A percentile compares a stretch with the other conserved stretches of the same genome.
Conservation (phyloP, 2,113 vertebrate genomes). For the Zapornia atra region DNA sequence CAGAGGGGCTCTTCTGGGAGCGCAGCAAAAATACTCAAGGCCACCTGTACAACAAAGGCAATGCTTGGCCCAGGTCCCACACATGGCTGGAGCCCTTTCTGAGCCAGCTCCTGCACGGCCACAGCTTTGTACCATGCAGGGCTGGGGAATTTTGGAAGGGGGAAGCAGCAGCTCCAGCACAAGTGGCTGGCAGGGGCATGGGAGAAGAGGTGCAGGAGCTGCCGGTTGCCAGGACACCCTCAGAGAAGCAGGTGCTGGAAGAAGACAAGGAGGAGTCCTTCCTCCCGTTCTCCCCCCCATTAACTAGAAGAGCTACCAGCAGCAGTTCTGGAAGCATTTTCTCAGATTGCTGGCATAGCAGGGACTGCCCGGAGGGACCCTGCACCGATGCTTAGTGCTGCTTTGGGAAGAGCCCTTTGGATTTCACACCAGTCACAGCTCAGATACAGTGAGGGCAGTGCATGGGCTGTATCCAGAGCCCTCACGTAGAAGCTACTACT, state of each 20-base stretch:
- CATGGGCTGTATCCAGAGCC: background rate
- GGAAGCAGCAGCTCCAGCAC: background rate
- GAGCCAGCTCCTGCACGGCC: background rate
- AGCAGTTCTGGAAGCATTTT: background rate
- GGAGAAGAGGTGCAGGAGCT: background rate
- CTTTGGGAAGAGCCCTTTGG: background rate
- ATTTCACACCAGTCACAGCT: background rate
- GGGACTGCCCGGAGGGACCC: background rate
- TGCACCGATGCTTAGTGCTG: background rate
- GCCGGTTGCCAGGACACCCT: rapidly evolving
- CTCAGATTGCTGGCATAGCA: background rate
- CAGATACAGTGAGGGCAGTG: rapidly evolving
- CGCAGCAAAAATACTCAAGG: rapidly evolving
- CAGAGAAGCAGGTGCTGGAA: rapidly evolving
- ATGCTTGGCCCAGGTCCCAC: background rate
- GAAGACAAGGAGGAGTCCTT: background rate
- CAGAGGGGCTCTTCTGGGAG: background rate
- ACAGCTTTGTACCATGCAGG: background rate
- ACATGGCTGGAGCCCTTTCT: background rate
- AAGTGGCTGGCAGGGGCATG: rapidly evolving
- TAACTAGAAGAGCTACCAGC: background rate
- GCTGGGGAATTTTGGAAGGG: rapidly evolving
- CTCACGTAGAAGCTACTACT: background rate
- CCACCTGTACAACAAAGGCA: background rate
- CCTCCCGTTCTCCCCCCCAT: background rate